Conservation (phyloP, 2,797 vertebrate species). For the Dromococcyx pavoninus region DNA sequence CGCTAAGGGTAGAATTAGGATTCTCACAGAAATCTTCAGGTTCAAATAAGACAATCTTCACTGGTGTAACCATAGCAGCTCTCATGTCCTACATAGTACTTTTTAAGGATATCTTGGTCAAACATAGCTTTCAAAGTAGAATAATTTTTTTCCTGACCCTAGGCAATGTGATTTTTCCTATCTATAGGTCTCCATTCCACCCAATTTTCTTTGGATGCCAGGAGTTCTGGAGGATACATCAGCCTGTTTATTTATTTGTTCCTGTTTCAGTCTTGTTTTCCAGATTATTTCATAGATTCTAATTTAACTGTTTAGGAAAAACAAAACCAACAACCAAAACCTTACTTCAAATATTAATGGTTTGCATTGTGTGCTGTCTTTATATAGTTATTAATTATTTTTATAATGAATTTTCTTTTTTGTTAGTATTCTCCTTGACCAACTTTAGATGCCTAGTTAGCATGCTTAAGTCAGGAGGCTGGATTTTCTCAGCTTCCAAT, state of each 20-base stretch:
- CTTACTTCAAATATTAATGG: neutral
- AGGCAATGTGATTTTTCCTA: neutral
- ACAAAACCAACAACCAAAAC: neutral
- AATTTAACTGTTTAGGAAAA: neutral
- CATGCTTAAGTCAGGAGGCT: neutral
- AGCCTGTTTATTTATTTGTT: neutral
- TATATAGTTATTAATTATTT: neutral
- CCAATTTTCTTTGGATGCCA: neutral
- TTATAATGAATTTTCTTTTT: neutral
- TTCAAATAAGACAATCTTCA: conserved; percentile 48
- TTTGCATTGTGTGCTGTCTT: neutral
- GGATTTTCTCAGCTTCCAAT: neutral
- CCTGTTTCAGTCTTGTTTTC: neutral
- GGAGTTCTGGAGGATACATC: neutral
- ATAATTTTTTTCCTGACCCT: neutral
- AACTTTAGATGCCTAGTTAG: neutral
- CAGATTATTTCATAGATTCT: neutral
- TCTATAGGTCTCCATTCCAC: neutral
- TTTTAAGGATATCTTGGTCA: conserved; percentile 53
- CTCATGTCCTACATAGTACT: conserved; percentile 56
- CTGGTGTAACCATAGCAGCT: conserved; percentile 33
- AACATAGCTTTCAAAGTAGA: conserved; percentile 45
- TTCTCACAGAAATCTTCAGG: conserved; percentile 55
- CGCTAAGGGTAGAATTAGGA: conserved; percentile 38
- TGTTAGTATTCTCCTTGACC: neutral